These are phyloP conservation scores for Clupea harengus DNA, from an alignment of 2,113 vertebrate species.

Conservation along the genomic window DNA sequence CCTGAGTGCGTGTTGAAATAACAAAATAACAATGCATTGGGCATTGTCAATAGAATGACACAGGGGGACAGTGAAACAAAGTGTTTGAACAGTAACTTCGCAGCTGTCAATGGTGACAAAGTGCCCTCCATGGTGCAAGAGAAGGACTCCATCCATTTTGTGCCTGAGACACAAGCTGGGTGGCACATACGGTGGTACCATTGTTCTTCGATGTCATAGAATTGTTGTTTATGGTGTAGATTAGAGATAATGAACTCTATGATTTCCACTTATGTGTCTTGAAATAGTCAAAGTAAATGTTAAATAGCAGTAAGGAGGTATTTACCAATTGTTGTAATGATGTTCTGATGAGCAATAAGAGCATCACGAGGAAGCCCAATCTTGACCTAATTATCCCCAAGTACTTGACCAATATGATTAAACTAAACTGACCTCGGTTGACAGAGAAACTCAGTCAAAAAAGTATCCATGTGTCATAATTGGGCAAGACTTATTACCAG, in stretches of 20 bases:
- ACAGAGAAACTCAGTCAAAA: background rate
- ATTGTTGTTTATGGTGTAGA: background rate
- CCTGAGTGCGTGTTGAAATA: background rate
- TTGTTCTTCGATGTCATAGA: background rate
- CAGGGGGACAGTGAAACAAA: conserved; percentile 8
- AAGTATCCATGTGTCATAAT: background rate
- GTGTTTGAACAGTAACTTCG: background rate
- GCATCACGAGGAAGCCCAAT: background rate
- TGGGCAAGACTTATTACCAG: background rate
- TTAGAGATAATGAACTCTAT: background rate
- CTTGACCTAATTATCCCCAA: background rate
- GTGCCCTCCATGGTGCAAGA: background rate
- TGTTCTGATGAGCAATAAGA: background rate
- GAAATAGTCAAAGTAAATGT: background rate
- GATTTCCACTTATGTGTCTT: background rate
- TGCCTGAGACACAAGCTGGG: background rate
- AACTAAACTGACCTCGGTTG: background rate
- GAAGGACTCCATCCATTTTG: background rate
- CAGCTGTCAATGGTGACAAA: background rate
- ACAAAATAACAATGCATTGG: background rate
- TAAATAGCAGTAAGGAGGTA: background rate
- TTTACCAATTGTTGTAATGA: background rate
- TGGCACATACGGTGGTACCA: background rate
- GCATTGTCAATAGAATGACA: conserved; percentile 12
- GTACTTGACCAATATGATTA: background rate